Evolutionary conservation across 2,888 invertebrate genomes (phyloP).

Genomic region (Laspeyria flexula): DNA sequence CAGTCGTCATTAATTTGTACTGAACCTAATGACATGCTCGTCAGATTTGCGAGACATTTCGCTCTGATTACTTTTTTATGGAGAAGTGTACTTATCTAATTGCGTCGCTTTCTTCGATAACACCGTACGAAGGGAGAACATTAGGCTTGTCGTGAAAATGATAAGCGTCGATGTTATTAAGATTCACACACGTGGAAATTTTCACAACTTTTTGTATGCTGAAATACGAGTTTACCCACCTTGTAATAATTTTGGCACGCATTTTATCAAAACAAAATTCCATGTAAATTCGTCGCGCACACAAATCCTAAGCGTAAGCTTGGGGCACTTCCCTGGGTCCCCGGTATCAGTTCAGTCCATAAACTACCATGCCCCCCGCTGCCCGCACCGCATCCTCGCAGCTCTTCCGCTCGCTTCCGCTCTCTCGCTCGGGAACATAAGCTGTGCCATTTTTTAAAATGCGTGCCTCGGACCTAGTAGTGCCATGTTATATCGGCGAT

Average conservation of each 20-base stretch:
- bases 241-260: constrained; percentile 39
- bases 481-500: constrained; percentile 71
- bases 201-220: neutral
- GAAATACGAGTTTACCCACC: neutral
- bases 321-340: constrained; percentile 77
- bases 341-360: constrained; percentile 83
- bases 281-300: constrained; percentile 76
- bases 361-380: constrained; percentile 65
- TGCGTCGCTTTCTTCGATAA: constrained; percentile 16
- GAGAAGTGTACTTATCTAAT: constrained; percentile 10
- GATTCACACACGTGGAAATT: neutral
- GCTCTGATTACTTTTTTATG: constrained; percentile 24
- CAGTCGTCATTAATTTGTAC: constrained; percentile 52
- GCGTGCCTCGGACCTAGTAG: constrained; percentile 74
- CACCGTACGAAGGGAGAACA: neutral
- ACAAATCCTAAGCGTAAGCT: constrained; percentile 81
- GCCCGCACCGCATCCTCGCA: constrained; percentile 43
- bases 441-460: constrained; percentile 81
- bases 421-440: constrained; percentile 71
- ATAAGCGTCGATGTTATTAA: neutral
- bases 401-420: constrained; percentile 60
- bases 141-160: neutral
- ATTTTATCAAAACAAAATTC: constrained; percentile 58
- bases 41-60: constrained; percentile 20
- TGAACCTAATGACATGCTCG: constrained; percentile 31